Percentiles rank a stretch among this genome's conserved stretches.
Conservation (phyloP, 2,797 vertebrate genomes). For the Varecia variegata region DNA sequence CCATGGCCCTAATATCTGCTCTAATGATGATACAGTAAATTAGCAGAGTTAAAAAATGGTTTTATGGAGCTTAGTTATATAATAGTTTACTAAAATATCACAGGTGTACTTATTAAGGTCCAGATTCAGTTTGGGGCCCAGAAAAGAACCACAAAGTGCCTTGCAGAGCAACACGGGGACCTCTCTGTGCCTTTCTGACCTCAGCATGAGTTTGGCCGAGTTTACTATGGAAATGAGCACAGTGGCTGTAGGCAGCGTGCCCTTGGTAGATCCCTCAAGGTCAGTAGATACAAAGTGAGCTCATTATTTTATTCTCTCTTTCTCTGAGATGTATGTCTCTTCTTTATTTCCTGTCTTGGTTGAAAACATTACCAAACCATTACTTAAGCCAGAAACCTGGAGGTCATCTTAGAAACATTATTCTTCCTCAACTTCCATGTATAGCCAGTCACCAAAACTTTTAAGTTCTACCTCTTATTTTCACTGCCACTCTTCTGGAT, state of each 20-base stretch:
- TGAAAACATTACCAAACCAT: not conserved
- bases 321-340: not conserved
- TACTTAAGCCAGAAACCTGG: not conserved
- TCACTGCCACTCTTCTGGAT: not conserved
- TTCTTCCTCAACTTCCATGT: not conserved
- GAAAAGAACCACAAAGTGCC: not conserved
- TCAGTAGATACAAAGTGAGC: not conserved
- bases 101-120: not conserved
- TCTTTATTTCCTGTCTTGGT: not conserved
- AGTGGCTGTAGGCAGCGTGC: not conserved
- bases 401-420: not conserved
- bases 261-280: not conserved
- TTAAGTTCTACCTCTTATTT: not conserved
- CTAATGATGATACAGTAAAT: not conserved
- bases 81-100: not conserved
- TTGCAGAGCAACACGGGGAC: not conserved
- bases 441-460: not conserved
- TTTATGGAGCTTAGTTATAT: not conserved
- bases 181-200: not conserved
- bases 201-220: not conserved
- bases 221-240: not conserved
- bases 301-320: not conserved
- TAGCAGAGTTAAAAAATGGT: not conserved
- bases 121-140: not conserved
- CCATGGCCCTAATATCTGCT: not conserved